These are phyloP conservation scores for Capreolus pygargus DNA, from an alignment of 2,113 vertebrate species.

Conservation along the genomic window DNA sequence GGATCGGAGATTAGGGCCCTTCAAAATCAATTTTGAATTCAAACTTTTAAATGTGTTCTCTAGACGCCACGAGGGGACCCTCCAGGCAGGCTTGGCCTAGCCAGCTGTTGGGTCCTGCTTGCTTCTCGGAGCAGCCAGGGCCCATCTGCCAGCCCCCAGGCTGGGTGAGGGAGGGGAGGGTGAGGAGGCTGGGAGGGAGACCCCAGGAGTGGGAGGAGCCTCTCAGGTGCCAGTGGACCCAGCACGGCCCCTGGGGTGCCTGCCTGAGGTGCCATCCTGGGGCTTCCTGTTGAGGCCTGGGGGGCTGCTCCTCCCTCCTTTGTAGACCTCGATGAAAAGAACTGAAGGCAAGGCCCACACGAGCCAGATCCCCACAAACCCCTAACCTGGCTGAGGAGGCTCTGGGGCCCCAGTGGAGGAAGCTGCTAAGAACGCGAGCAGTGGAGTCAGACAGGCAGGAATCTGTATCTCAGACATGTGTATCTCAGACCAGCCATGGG, in stretches of 20 bases:
- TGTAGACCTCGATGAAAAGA: neutral
- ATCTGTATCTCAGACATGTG: neutral
- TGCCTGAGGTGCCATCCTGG: neutral
- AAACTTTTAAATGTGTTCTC: slow-evolving; percentile 85
- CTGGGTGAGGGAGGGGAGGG: neutral
- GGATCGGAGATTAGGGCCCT: slow-evolving; percentile 85
- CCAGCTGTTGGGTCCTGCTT: slow-evolving; percentile 9
- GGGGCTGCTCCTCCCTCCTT: neutral
- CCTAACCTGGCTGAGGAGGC: neutral
- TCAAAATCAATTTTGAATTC: slow-evolving; percentile 88
- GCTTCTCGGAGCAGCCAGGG: neutral
- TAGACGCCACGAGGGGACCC: slow-evolving; percentile 70
- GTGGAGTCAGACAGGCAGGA: neutral
- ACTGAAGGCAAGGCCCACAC: neutral
- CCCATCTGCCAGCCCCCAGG: neutral
- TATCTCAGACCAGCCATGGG: neutral
- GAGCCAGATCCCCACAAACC: neutral
- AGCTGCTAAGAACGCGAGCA: neutral
- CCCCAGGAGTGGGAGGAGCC: neutral
- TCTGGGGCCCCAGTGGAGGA: neutral
- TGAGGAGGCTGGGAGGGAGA: neutral
- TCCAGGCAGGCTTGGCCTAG: slow-evolving; percentile 42
- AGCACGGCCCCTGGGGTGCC: neutral
- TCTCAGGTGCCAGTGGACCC: neutral
- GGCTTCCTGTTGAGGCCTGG: neutral